Base-by-base conservation (phyloP, 2,113 vertebrate genomes). In the Nicator chloris region DNA sequence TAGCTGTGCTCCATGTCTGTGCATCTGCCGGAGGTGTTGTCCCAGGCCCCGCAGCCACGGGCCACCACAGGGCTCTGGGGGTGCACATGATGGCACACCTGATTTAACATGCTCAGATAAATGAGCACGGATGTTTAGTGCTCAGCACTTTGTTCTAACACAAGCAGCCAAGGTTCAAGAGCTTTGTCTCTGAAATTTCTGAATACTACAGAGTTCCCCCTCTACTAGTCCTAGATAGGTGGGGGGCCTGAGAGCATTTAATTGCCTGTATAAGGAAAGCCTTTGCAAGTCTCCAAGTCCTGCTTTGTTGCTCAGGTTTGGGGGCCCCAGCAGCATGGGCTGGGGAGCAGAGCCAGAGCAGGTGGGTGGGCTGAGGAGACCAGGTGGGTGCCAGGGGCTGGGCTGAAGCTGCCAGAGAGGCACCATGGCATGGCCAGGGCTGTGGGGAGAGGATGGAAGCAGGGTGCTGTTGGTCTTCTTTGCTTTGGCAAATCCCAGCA, bases 401-500 rank as follows among this genome's bases (percentile, higher is more conserved):
- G 40, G 75, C 4, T 5, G 27, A 50, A 56, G 65, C 45, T 61
- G 42, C 56, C 1, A 2, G 17, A 40, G 30, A 5, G 45, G n/a
- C 51, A 24, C 5, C 3, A 4, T 0, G 1, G 23, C 22, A 5
- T 4, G 20, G 22, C 20, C 65, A 53, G 35, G 44, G n/a, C n/a
- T 28, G 18, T 1, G 3, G 19, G 30, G 24, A 72, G 17, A 35
- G 60, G 27, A 63, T 80, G 81, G 71, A 54, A 64, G 14, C 3
- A 6, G 56, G 20, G 17, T 42, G 13, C 56, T 85, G 28, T 3
- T 2, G 13, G 7, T 72, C 44, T 59, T 59, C 61, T 88, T 35
- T 3, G 2, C 86, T 64, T 49, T 0, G 0, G 45, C 37, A 53
- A 68, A 24, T 60, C 40, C 59, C 1, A 0, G 1, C 30, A 35